Percentiles rank a stretch among this genome's conserved stretches.
Conservation (phyloP, 2,888 invertebrate species). For the Scaeva pyrastri region DNA sequence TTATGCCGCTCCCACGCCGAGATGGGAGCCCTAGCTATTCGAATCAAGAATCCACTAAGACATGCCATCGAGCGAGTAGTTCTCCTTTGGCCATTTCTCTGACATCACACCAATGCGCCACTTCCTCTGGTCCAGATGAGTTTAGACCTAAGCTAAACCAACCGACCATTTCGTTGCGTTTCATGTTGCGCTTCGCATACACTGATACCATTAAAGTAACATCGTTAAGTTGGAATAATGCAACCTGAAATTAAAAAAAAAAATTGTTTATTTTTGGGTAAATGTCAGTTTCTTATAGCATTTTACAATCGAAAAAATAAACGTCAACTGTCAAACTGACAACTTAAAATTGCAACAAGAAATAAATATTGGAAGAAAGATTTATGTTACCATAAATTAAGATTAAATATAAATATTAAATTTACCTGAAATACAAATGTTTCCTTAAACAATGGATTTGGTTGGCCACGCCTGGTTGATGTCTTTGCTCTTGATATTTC, state of each 20-base stretch:
- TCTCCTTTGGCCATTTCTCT: conserved; percentile 93
- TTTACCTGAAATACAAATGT: conserved; percentile 96
- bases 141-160: conserved; percentile 97
- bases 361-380: no score
- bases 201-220: conserved; percentile 97
- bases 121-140: conserved; percentile 95
- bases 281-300: no score
- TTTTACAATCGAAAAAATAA: no score
- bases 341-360: no score
- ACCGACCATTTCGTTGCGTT: conserved; percentile 98
- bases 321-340: no score
- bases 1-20: conserved; percentile 81
- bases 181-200: conserved; percentile 95
- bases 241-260: conserved; percentile 87
- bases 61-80: conserved; percentile 97
- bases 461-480: conserved; percentile 95
- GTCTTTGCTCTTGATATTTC: conserved; percentile 97
- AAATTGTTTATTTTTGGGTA: no score
- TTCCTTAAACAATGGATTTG: conserved; percentile 97
- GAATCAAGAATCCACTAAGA: conserved; percentile 91
- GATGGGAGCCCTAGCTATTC: conserved; percentile 83
- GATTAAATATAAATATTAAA: no score
- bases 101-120: conserved; percentile 97
- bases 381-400: no score
- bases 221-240: conserved; percentile 96